Conservation (phyloP, 2,888 invertebrate genomes). For the Melitaea athalia region DNA sequence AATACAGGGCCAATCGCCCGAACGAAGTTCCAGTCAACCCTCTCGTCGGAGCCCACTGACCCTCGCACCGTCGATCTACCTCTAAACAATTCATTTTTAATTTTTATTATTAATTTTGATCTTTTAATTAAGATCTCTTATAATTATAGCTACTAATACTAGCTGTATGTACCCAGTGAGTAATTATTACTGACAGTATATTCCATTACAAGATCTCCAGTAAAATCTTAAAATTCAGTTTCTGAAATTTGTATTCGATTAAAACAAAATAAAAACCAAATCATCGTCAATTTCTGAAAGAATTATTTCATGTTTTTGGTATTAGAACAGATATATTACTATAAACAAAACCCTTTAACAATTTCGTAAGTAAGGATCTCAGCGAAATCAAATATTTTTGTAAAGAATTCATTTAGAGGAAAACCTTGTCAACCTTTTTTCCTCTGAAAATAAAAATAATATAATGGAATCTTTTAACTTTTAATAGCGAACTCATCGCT, state of each 20-base stretch:
- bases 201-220: too few relatives aligned
- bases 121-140: background rate
- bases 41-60: conserved; percentile 40
- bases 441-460: conserved; percentile 3
- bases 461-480: conserved; percentile 12
- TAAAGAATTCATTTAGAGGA: conserved; percentile 3
- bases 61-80: conserved; percentile 22
- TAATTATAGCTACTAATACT: background rate
- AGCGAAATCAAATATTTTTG: conserved; percentile 1
- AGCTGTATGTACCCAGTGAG: background rate
- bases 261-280: too few relatives aligned
- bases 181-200: too few relatives aligned
- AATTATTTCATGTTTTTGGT: too few relatives aligned
- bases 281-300: too few relatives aligned
- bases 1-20: conserved; percentile 59
- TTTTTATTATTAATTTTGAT: conserved; percentile 6
- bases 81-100: conserved; percentile 34
- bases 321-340: too few relatives aligned
- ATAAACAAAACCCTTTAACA: background rate
- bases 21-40: conserved; percentile 51
- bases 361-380: background rate
- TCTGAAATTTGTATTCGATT: too few relatives aligned
- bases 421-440: conserved; percentile 5
- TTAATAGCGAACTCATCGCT: conserved; percentile 15
- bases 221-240: too few relatives aligned